Conservation (phyloP, 2,113 vertebrate genomes). For the Sebastes fasciatus region DNA sequence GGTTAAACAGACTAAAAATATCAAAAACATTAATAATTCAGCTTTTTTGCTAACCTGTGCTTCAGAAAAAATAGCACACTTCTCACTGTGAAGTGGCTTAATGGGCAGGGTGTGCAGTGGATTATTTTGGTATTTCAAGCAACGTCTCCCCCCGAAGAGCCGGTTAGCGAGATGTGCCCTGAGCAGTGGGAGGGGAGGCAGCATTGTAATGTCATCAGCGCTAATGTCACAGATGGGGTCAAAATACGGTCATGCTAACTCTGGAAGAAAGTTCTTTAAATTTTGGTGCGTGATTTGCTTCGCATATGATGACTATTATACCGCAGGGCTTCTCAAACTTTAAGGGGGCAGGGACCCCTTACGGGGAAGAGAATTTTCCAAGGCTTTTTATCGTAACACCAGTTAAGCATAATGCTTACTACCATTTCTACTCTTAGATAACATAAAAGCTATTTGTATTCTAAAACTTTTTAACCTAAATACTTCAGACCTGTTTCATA, state of each 20-base stretch:
- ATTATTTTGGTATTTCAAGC: conserved; percentile 65
- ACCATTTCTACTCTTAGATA: too few relatives aligned
- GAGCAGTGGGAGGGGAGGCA: conserved; percentile 28
- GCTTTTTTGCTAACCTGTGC: conserved; percentile 80
- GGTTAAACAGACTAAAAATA: conserved; percentile 87
- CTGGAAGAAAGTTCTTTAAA: neutral
- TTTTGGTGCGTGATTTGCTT: neutral
- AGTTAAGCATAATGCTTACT: too few relatives aligned
- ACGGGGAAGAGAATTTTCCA: too few relatives aligned
- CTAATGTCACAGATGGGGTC: conserved; percentile 56
- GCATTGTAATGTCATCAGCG: conserved; percentile 41
- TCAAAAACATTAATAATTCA: conserved; percentile 84
- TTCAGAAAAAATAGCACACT: conserved; percentile 77
- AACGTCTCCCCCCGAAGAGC: conserved; percentile 21
- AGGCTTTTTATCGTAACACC: too few relatives aligned
- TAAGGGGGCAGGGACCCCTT: too few relatives aligned
- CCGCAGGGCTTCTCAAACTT: too few relatives aligned
- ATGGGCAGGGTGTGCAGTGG: conserved; percentile 52
- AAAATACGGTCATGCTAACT: conserved; percentile 36
- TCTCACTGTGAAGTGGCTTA: conserved; percentile 68
- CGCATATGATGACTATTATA: neutral
- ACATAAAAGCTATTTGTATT: too few relatives aligned
- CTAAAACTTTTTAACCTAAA: too few relatives aligned
- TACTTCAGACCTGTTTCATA: too few relatives aligned
- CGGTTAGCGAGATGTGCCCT: conserved; percentile 11